Percentiles rank a stretch among this genome's conserved stretches.
Evolutionary conservation across 2,888 invertebrate genomes (phyloP).

Genomic region (Lomographa bimaculata): DNA sequence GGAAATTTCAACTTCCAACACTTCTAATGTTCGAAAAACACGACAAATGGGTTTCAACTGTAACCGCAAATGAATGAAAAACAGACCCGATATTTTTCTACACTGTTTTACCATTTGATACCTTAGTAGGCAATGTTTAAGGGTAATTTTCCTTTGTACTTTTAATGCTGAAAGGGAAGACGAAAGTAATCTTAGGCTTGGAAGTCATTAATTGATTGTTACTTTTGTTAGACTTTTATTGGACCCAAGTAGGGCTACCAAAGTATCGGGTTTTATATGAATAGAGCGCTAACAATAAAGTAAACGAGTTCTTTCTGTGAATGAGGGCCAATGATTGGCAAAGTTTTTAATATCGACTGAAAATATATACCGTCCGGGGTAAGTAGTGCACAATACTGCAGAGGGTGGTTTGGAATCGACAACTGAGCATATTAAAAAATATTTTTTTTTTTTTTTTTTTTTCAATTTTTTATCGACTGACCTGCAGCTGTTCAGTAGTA

Average conservation of each 20-base stretch:
- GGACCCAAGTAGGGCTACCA: conserved; percentile 6
- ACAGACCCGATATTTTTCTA: conserved; percentile 1
- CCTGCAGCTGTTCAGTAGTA: too few species aligned
- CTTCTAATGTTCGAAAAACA: conserved; percentile 4
- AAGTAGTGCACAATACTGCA: too few species aligned
- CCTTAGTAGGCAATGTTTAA: background rate
- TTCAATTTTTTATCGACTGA: too few species aligned
- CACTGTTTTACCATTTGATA: background rate
- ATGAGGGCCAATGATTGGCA: too few species aligned
- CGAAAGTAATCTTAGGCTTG: conserved; percentile 47
- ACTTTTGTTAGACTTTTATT: conserved; percentile 52
- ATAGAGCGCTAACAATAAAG: too few species aligned
- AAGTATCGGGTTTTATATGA: too few species aligned
- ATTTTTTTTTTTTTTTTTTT: too few species aligned
- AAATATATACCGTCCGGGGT: too few species aligned
- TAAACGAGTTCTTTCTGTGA: too few species aligned
- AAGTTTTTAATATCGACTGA: too few species aligned
- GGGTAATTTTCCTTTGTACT: conserved; percentile 15
- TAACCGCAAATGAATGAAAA: conserved; percentile 12
- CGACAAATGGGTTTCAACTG: conserved; percentile 12
- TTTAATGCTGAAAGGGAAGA: background rate
- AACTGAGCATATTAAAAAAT: too few species aligned
- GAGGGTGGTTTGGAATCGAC: too few species aligned
- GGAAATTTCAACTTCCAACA: conserved; percentile 9
- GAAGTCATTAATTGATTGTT: conserved; percentile 57